These are phyloP conservation scores for Heterodera filipjevi DNA, from an alignment of 2,888 invertebrate species.

Conservation along the genomic window DNA sequence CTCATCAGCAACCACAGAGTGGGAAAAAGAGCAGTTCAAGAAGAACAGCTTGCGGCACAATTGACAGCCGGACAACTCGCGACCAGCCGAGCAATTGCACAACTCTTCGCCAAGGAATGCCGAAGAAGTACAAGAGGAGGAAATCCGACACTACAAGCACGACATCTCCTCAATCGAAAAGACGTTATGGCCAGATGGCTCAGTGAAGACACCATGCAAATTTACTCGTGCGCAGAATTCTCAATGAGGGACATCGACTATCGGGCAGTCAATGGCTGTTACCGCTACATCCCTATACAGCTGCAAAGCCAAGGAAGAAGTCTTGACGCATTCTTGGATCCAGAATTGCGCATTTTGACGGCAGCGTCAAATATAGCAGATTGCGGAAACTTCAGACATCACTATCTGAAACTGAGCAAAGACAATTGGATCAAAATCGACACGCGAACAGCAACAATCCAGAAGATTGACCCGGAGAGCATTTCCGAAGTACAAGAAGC, in stretches of 20 bases:
- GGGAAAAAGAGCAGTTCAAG: neutral
- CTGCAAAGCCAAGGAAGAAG: neutral
- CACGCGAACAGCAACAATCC: neutral
- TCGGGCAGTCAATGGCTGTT: neutral
- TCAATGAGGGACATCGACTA: neutral
- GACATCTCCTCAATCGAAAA: neutral
- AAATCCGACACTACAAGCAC: slow-evolving; percentile 18
- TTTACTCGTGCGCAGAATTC: neutral
- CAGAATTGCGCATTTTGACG: slow-evolving; percentile 2
- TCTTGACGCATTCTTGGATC: neutral
- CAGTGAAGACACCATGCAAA: slow-evolving; percentile 9
- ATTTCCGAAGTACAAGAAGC: neutral
- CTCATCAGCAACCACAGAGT: neutral
- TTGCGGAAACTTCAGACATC: neutral
- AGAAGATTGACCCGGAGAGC: neutral
- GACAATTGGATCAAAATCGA: slow-evolving; percentile 11
- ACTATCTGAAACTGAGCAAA: neutral
- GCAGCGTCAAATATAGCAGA: neutral
- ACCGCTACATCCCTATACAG: neutral
- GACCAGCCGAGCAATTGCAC: neutral
- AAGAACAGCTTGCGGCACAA: slow-evolving; percentile 9
- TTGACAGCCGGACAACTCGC: slow-evolving; percentile 6
- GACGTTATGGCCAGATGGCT: slow-evolving; percentile 14
- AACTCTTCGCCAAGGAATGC: neutral
- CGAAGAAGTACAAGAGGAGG: slow-evolving; percentile 17